Evolutionary conservation across 1,140 invertebrate genomes (phyloP).

Genomic region (Drosophila pruinosa): DNA sequence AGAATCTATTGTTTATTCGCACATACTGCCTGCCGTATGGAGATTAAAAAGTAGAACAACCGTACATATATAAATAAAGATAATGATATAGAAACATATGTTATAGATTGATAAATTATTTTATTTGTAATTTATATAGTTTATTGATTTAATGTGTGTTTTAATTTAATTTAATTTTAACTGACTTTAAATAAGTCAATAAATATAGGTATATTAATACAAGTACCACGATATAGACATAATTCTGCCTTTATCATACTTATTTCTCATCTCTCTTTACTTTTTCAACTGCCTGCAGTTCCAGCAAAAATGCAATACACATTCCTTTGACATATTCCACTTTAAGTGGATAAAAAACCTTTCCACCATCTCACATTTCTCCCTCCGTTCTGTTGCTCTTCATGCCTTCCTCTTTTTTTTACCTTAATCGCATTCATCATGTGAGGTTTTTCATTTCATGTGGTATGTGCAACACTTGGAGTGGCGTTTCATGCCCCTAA

Average conservation of each 20-base stretch:
- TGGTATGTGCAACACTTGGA: slow-evolving; percentile 21
- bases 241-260: not conserved
- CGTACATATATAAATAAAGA: not conserved
- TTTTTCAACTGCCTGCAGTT: not conserved
- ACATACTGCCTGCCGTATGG: not conserved
- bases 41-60: not conserved
- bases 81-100: not conserved
- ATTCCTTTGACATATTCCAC: not conserved
- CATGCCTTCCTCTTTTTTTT: not conserved
- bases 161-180: too few relatives aligned
- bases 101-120: too few relatives aligned
- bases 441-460: not conserved
- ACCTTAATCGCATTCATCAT: not conserved
- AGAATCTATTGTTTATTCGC: not conserved
- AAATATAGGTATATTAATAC: too few relatives aligned
- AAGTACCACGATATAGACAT: not conserved
- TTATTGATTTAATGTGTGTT: too few relatives aligned
- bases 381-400: not conserved
- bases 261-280: not conserved
- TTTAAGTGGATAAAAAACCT: not conserved
- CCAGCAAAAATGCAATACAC: not conserved
- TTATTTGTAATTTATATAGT: too few relatives aligned
- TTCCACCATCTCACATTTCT: not conserved
- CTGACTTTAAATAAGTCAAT: too few relatives aligned
- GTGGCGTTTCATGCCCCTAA: slow-evolving; percentile 19